Evolutionary conservation across 1,140 invertebrate species (phyloP).

Genomic region (Cyrtorhinus lividipennis): DNA sequence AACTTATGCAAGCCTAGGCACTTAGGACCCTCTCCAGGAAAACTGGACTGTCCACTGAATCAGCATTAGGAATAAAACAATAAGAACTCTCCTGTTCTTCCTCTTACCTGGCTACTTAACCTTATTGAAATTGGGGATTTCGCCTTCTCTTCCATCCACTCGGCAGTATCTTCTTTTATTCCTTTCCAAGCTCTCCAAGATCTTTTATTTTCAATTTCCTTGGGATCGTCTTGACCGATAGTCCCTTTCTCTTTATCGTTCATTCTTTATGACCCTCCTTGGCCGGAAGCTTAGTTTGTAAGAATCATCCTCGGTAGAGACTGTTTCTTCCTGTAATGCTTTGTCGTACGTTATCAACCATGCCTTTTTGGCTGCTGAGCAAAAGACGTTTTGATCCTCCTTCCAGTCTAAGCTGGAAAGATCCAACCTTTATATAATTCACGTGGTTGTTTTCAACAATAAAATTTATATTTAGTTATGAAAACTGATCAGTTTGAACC

Average conservation of each 20-base stretch:
- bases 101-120: background rate
- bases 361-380: no score
- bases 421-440: no score
- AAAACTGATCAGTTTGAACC: no score
- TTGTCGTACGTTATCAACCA: no score
- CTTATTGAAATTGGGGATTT: slow-evolving; percentile 10
- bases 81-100: background rate
- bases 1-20: slow-evolving; percentile 3
- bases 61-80: slow-evolving; percentile 10
- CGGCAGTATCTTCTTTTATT: background rate
- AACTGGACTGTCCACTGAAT: slow-evolving; percentile 6
- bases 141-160: background rate
- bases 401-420: no score
- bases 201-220: background rate
- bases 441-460: no score
- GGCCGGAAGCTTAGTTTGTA: background rate
- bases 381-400: no score
- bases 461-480: no score
- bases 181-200: background rate
- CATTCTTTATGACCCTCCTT: background rate
- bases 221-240: background rate
- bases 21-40: background rate
- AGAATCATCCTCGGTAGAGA: background rate
- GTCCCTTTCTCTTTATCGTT: background rate
- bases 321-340: no score